phyloP scores from a whole-genome alignment of 2,113 vertebrate species.

The Microcebus murinus region DNA sequence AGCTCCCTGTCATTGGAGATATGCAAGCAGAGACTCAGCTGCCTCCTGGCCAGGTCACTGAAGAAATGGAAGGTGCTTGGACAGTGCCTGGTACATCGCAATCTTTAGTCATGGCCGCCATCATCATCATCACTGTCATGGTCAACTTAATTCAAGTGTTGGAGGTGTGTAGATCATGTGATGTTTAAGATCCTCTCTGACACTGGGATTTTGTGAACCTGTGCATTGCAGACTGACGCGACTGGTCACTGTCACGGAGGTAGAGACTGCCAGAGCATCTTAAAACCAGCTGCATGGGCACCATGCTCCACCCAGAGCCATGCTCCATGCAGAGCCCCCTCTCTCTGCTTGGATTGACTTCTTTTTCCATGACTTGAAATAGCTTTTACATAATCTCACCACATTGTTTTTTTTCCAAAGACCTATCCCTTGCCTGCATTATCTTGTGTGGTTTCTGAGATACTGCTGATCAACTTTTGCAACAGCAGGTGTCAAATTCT shows the following conservation, averaged over 20 bases:
- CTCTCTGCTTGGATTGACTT: background rate
- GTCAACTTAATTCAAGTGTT: background rate
- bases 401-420: slow-evolving; percentile 29
- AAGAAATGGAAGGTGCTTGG: background rate
- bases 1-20: background rate
- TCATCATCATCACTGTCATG: no score
- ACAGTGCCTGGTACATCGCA: no score
- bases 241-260: rapidly evolving
- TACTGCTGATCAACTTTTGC: slow-evolving; percentile 74
- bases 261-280: rapidly evolving
- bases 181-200: background rate
- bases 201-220: background rate
- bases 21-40: background rate
- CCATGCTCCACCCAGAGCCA: no score
- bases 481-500: slow-evolving; percentile 77
- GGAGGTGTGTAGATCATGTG: background rate
- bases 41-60: no score
- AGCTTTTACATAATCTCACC: slow-evolving; percentile 13
- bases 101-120: no score
- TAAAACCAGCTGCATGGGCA: rapidly evolving
- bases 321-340: background rate
- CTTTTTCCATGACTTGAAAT: slow-evolving; percentile 61
- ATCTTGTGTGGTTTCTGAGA: slow-evolving; percentile 67
- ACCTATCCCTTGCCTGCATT: slow-evolving; percentile 54
- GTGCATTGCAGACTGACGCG: background rate